These are phyloP conservation scores for Noctilio leporinus DNA, from an alignment of 2,113 vertebrate species.

Conservation along the genomic window DNA sequence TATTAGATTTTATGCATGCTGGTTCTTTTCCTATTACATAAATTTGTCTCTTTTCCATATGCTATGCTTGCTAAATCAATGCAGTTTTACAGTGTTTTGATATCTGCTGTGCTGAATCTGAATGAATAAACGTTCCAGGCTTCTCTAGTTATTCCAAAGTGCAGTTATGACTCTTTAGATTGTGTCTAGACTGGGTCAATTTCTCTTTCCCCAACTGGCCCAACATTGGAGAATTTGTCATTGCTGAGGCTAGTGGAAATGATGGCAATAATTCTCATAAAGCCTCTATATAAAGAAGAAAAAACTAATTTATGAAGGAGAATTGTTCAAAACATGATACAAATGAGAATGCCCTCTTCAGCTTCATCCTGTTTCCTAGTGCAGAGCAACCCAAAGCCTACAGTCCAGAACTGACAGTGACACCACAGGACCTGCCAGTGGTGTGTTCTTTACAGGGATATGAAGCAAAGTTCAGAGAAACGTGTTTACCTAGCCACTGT, in stretches of 20 bases:
- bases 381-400: not conserved
- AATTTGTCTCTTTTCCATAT: not conserved
- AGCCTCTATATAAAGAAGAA: not conserved
- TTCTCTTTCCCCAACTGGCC: not conserved
- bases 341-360: not conserved
- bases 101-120: not conserved
- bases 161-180: not conserved
- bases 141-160: slow-evolving; percentile 27
- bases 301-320: not conserved
- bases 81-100: slow-evolving; percentile 28
- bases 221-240: not conserved
- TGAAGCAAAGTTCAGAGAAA: not conserved
- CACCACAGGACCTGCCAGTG: not conserved
- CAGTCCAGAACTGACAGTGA: not conserved
- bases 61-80: not conserved
- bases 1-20: slow-evolving; percentile 14
- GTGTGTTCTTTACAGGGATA: not conserved
- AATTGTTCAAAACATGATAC: not conserved
- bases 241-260: not conserved
- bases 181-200: not conserved
- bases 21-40: slow-evolving; percentile 25
- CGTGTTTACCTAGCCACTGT: not conserved
- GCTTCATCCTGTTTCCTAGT: not conserved
- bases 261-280: slow-evolving; percentile 10
- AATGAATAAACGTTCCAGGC: slow-evolving; percentile 18